Evolutionary conservation across 37 sponge, comb jelly and placozoan genomes (phyloP), one percentile per base, ranked within the genome.

Genomic region (Haliclona indistincta): DNA sequence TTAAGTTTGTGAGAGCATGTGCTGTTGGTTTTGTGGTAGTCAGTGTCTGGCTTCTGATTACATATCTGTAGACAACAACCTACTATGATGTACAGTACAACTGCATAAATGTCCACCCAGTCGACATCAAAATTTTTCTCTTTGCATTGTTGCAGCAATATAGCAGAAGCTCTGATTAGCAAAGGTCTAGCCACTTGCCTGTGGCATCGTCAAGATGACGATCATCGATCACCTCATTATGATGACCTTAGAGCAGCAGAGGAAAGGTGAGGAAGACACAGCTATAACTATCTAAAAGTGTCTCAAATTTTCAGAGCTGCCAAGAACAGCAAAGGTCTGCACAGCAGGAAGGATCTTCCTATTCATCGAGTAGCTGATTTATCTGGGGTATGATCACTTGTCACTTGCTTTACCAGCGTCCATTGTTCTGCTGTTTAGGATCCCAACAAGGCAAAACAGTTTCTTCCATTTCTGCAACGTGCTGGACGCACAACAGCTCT

Each of bases 141-240:
- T n/a, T n/a, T n/a, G n/a, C 23, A 3, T 26, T 71, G 22, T 37
- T 72, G 17, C 70, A 95, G 94, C 44, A 98, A 98, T 74, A 84
- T 98, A 43, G 96, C 94, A 30, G 99, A 98, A 49, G 94, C 99
- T 15, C 78, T 95, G 28, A 90, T 98, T 37, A 90, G 96, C 74
- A 95, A 95, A 44, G 99, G 99, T 32, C 73, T 91, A 2, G 99
- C 84, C 10, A 80, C 65, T 8, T 90, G 83, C 29, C 54, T 95
- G 11, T 66, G 86, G 36, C 99, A 98, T 75, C 74, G 78, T 13
- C 91, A 84, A 45, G 88, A 92, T 53, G 99, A 98, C 51, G 96
- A 98, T 41, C 85, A 90, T 75, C 74, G 99, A 3, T 95, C 99
- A 23, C 76, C 89, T 29, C 63, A 74, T 67, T 93, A 90, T 64